Evolutionary conservation across 1,140 invertebrate species (phyloP), one percentile per base, ranked within the genome.

Genomic region (Aricia agestis): DNA sequence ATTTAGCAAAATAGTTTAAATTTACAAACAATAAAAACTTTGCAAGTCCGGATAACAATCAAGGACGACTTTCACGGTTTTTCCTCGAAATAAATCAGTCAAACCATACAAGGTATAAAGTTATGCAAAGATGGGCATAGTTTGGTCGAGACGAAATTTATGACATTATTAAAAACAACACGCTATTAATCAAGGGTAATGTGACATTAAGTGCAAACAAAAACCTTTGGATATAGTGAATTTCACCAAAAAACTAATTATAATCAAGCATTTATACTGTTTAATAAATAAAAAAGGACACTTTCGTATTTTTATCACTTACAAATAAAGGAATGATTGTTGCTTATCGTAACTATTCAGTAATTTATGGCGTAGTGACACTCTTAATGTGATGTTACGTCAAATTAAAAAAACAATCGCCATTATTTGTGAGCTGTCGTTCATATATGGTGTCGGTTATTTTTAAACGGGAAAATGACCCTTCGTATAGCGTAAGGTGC

Each of bases 1-100:
- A 25, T 25, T 25, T 25, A 25, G 25, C 25, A 25, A 25, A n/a
- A n/a, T n/a, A n/a, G 25, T 25, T 25, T 25, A 2, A 25, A 2
- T 25, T 25, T 25, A 25, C 25, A 25, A 25, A 2, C 25, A 25
- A n/a, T n/a, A n/a, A n/a, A 42, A 42, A 42, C 6, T 7, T 42
- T 42, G 41, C 2, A 52, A 52, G 45, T 52, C 10, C 45, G 25
- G 25, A 2, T 25, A 3, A 25, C 25, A 2, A 25, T 13, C 13
- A 15, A 1, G 13, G 45, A 52, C 11, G 41, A 42, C 41, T 52
- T 52, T 52, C 45, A 52, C 45, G 13, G 13, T 11, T 52, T 52
- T 52, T 52, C 3, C 10, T 9, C 10, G 45, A 4, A 11, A 42
- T 42, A 70, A 73, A 78, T 75, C 66, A 19, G 19, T 25, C 18